Percentiles rank a stretch among this genome's conserved stretches.
Evolutionary conservation across 1,140 invertebrate species (phyloP).

Genomic region (Tribolium madens): DNA sequence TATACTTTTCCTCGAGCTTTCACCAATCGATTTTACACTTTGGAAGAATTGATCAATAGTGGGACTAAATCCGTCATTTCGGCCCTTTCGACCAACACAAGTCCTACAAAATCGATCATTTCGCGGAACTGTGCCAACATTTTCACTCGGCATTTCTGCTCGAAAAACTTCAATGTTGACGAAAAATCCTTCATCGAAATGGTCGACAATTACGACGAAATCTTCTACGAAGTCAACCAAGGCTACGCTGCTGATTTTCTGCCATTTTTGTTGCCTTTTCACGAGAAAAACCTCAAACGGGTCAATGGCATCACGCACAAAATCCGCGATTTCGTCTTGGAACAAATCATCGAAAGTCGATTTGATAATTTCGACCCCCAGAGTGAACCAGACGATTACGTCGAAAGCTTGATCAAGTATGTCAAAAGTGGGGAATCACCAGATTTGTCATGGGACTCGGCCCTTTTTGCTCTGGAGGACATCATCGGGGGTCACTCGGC

Average conservation of each 20-base stretch:
- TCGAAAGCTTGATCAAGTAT: conserved; percentile 78
- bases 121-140: conserved; percentile 81
- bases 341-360: conserved; percentile 75
- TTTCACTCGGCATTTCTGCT: conserved; percentile 87
- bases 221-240: conserved; percentile 92
- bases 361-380: conserved; percentile 69
- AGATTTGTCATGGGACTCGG: conserved; percentile 72
- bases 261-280: conserved; percentile 82
- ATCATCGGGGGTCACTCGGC: conserved; percentile 90
- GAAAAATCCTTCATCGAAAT: conserved; percentile 73
- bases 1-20: conserved; percentile 82
- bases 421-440: conserved; percentile 68
- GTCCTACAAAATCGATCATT: conserved; percentile 72
- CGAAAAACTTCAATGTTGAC: conserved; percentile 73
- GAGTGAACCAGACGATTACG: conserved; percentile 74
- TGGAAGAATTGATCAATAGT: conserved; percentile 72
- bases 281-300: conserved; percentile 74
- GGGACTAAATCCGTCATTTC: conserved; percentile 66
- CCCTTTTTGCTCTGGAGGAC: conserved; percentile 84
- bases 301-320: conserved; percentile 75
- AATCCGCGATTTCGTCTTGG: conserved; percentile 79
- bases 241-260: conserved; percentile 89
- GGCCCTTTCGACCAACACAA: neutral
- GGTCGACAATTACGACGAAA: conserved; percentile 81
- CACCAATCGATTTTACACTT: conserved; percentile 74